phyloP scores from a whole-genome alignment of 2,113 vertebrate genomes.

The Heterotilapia buettikoferi region DNA sequence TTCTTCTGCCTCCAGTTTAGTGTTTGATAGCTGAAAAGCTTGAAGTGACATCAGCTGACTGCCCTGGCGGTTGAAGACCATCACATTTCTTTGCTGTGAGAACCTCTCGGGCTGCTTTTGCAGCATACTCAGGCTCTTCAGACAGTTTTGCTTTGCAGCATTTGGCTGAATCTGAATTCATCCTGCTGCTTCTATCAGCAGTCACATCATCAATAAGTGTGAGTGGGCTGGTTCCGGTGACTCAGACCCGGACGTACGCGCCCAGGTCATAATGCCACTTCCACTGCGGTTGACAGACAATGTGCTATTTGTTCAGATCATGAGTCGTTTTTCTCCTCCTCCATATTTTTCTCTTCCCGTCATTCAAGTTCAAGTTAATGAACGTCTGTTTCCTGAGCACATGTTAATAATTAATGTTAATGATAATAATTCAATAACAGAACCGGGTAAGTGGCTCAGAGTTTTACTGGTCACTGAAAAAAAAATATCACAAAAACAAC shows the following conservation, averaged over 20 bases:
- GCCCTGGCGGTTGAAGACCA: not conserved
- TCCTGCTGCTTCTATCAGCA: not conserved
- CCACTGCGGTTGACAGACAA: not conserved
- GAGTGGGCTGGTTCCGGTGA: not conserved
- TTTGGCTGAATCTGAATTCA: not conserved
- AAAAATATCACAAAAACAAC: accelerated
- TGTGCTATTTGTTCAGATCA: not conserved
- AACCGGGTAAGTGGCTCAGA: not conserved
- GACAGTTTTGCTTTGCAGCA: not conserved
- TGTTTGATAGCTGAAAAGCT: not conserved
- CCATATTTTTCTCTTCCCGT: not conserved
- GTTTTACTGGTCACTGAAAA: not conserved
- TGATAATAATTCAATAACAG: not conserved
- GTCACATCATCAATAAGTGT: not conserved
- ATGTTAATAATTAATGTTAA: not conserved
- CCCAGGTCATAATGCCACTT: not conserved
- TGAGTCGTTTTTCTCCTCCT: not conserved
- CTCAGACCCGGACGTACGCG: not conserved
- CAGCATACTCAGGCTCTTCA: not conserved
- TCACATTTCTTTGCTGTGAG: not conserved
- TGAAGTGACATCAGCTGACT: not conserved
- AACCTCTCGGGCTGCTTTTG: not conserved
- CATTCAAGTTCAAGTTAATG: not conserved
- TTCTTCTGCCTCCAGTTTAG: not conserved
- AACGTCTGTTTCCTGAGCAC: not conserved